These are phyloP conservation scores for Automeris io DNA, from an alignment of 2,888 invertebrate species.

Conservation along the genomic window DNA sequence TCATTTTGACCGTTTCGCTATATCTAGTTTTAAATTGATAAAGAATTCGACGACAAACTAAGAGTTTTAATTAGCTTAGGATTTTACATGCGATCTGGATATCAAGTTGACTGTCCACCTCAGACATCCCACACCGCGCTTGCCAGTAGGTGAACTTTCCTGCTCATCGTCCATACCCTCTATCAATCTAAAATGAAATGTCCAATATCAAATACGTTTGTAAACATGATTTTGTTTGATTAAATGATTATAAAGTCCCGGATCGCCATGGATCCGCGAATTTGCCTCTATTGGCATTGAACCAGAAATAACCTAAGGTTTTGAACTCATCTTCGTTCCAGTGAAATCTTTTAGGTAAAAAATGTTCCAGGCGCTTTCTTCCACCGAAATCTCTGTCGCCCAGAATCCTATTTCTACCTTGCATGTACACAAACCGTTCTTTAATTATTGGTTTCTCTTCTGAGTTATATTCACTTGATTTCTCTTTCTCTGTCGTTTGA, in stretches of 20 bases:
- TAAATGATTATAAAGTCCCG: neutral
- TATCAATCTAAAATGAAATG: constrained; percentile 8
- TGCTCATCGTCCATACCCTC: too few relatives aligned
- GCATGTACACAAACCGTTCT: constrained; percentile 13
- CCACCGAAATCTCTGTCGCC: constrained; percentile 9
- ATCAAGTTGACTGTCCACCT: too few relatives aligned
- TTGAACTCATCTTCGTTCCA: constrained; percentile 37
- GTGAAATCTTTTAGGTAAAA: constrained; percentile 46
- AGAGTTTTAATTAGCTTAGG: too few relatives aligned
- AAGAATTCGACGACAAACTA: too few relatives aligned
- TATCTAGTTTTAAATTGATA: too few relatives aligned
- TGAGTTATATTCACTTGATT: too few relatives aligned
- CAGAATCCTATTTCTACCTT: constrained; percentile 14
- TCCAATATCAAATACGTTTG: neutral
- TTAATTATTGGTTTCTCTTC: neutral
- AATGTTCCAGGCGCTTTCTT: constrained; percentile 31
- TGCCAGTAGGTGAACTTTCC: too few relatives aligned
- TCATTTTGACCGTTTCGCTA: too few relatives aligned
- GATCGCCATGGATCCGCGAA: constrained; percentile 12
- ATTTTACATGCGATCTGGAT: too few relatives aligned
- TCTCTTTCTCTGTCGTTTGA: too few relatives aligned
- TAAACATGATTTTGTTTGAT: neutral
- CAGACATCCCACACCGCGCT: too few relatives aligned
- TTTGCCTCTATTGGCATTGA: constrained; percentile 38
- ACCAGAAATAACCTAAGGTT: constrained; percentile 46